Evolutionary conservation across 2,888 invertebrate genomes (phyloP).

Genomic region (Cryptus armator): DNA sequence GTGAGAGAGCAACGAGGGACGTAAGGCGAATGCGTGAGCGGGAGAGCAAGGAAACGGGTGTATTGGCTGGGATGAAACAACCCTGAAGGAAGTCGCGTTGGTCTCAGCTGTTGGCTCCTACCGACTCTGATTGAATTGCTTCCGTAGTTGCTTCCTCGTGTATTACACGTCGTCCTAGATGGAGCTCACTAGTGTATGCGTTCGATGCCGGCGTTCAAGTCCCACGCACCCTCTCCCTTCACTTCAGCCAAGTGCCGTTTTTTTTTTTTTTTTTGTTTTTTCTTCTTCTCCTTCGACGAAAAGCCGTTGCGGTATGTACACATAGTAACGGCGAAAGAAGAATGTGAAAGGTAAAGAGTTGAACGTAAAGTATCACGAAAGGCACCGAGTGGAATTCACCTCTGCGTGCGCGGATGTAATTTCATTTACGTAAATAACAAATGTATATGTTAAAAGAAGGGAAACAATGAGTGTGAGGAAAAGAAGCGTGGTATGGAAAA

Average conservation of each 20-base stretch:
- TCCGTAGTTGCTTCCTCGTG: slow-evolving; percentile 71
- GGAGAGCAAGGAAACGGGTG: slow-evolving; percentile 31
- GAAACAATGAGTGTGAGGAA: too few relatives aligned
- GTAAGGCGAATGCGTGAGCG: slow-evolving; percentile 59
- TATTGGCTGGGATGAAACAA: slow-evolving; percentile 47
- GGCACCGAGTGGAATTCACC: neutral
- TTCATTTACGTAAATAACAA: neutral
- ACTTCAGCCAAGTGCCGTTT: slow-evolving; percentile 7
- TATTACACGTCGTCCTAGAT: slow-evolving; percentile 46
- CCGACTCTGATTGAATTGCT: slow-evolving; percentile 83
- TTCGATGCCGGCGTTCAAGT: slow-evolving; percentile 4
- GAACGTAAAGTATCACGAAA: neutral
- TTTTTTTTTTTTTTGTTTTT: neutral
- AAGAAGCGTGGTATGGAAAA: too few relatives aligned
- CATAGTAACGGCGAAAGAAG: slow-evolving; percentile 5
- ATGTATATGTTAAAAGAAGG: too few relatives aligned
- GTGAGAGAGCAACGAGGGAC: slow-evolving; percentile 44
- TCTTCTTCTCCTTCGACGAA: slow-evolving; percentile 8
- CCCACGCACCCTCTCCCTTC: slow-evolving; percentile 24
- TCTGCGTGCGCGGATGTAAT: neutral
- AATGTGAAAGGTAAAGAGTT: neutral
- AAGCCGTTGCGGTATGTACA: neutral
- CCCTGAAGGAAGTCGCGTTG: slow-evolving; percentile 66
- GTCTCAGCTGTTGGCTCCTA: slow-evolving; percentile 82
- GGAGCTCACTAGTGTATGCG: slow-evolving; percentile 14